Conservation (phyloP, 2,888 invertebrate genomes). For the Drosophila sordidula region DNA sequence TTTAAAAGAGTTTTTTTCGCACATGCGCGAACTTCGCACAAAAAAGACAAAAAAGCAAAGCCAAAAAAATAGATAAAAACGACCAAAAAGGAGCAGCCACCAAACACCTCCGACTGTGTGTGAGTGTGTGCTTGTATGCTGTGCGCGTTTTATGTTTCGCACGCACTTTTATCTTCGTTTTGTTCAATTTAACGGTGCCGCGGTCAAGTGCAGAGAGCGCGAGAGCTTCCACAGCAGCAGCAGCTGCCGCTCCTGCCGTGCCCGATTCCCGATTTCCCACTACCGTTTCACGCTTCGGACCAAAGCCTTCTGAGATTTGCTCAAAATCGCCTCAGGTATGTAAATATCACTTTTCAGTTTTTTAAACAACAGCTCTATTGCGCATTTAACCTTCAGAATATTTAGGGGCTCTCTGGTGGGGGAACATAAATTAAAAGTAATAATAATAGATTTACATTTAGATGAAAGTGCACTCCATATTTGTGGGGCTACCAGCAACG, state of each 20-base stretch:
- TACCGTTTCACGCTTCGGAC: constrained; percentile 38
- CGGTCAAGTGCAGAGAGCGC: constrained; percentile 70
- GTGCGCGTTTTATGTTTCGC: constrained; percentile 65
- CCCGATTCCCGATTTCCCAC: constrained; percentile 39
- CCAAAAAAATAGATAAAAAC: constrained; percentile 71
- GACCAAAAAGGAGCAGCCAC: constrained; percentile 64
- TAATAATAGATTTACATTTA: constrained; percentile 30
- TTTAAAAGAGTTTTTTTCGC: constrained; percentile 54
- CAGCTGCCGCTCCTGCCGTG: constrained; percentile 23
- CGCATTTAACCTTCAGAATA: constrained; percentile 36
- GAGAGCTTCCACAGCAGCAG: constrained; percentile 27
- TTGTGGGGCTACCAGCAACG: constrained; percentile 7
- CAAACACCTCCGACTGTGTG: constrained; percentile 34
- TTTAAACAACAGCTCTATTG: constrained; percentile 11
- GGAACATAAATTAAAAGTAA: constrained; percentile 29
- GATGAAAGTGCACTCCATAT: constrained; percentile 13
- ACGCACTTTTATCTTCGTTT: constrained; percentile 67
- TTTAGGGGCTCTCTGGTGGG: background rate
- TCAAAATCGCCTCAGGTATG: constrained; percentile 54
- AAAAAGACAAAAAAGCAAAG: constrained; percentile 66
- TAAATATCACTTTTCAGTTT: constrained; percentile 36
- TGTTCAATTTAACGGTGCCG: constrained; percentile 74
- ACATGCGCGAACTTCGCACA: constrained; percentile 74
- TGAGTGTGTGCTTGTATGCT: constrained; percentile 23
- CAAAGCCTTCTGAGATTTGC: constrained; percentile 48